phyloP scores from a whole-genome alignment of 2,113 vertebrate species.

The Eulemur rufifrons region DNA sequence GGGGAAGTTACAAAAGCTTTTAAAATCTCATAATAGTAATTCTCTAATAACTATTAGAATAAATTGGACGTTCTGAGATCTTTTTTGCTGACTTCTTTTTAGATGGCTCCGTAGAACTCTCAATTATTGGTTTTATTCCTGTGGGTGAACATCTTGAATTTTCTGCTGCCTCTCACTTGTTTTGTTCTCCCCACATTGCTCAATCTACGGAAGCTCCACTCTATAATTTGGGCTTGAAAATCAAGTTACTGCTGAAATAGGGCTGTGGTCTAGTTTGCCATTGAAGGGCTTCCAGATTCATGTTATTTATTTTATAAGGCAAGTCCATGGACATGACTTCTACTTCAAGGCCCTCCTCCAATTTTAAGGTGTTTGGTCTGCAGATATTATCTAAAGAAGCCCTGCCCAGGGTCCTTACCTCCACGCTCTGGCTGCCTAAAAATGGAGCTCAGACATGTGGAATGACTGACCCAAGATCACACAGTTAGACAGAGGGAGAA shows the following conservation, averaged over 20 bases:
- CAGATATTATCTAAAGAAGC: background rate
- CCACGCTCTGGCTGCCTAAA: background rate
- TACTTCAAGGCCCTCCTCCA: background rate
- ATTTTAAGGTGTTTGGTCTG: background rate
- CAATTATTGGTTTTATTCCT: background rate
- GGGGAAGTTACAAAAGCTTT: background rate
- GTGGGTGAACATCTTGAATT: background rate
- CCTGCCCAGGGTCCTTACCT: background rate
- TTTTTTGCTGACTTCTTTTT: background rate
- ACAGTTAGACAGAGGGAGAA: background rate
- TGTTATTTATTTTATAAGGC: background rate
- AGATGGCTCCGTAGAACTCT: background rate
- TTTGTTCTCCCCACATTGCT: background rate
- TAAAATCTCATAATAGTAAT: background rate
- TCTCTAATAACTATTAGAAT: background rate
- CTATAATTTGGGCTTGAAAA: background rate
- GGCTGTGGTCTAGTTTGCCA: background rate
- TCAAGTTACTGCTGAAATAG: background rate
- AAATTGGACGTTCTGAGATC: background rate
- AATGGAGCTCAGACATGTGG: background rate
- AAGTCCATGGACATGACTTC: background rate
- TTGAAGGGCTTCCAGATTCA: background rate
- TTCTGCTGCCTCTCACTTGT: background rate
- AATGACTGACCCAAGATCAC: background rate
- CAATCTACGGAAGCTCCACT: background rate